Base-by-base conservation (phyloP, 2,113 vertebrate species). In the Puffinus mauretanicus region DNA sequence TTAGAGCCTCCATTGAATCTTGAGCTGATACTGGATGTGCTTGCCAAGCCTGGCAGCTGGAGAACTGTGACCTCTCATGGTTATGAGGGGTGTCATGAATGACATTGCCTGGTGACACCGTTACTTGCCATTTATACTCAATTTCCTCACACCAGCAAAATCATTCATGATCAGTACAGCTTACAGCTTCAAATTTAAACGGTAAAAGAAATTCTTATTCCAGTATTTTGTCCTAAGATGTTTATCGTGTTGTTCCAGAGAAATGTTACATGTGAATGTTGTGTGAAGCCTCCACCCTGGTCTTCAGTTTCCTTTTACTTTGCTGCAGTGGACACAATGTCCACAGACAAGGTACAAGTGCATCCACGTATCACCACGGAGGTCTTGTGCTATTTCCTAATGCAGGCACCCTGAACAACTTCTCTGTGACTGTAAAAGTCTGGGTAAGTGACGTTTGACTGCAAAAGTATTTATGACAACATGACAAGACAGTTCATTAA, bases 1-100 rank as follows among this genome's bases (percentile, higher is more conserved):
- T 44, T 92, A 52, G 61, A 71, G 65, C 26, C 71, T 30, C 46
- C n/a, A 13, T 0, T 79, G 55, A 75, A 55, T 94, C 38, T 7
- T 76, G n/a, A 67, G 40, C 21, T 61, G 44, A 71, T 51, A 55
- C 8, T 15, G 0, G 0, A 15, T 24, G 17, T 38, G 16, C 22
- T 78, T 58, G 30, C 30, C 55, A 84, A 75, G 64, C 7, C 34
- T 26, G 30, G n/a, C 34, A 84, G 38, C 40, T 83, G 46, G 25
- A 86, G 57, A 71, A 12, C 24, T 30, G 51, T 55, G 47, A 82
- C 29, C 16, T 76, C 32, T 70, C 36, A 34, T 25, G n/a, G 20
- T 16, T 79, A 18, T 1, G 5, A 76, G 11, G 7, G 29, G 20
- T 72, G 46, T 18, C 61, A 55, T 30, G 42, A 80, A 67, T 55